These are phyloP conservation scores for Psittacus erithacus DNA, from an alignment of 2,113 vertebrate genomes.

Conservation along the genomic window DNA sequence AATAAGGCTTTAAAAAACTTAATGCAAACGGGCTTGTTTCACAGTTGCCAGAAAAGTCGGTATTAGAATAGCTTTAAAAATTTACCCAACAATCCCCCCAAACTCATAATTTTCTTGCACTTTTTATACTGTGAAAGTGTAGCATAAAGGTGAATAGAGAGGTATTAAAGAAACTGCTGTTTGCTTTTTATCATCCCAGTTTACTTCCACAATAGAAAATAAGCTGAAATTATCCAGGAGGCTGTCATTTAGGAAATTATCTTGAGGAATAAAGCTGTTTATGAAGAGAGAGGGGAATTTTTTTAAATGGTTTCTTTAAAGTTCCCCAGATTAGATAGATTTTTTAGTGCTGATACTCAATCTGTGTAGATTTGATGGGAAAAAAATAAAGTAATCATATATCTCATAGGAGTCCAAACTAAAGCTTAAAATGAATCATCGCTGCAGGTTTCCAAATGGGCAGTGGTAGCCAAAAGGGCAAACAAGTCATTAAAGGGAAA, in stretches of 20 bases:
- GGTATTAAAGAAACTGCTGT: neutral
- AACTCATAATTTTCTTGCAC: neutral
- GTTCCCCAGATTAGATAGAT: neutral
- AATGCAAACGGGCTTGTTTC: neutral
- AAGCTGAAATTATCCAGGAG: neutral
- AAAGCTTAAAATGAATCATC: neutral
- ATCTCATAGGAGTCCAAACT: neutral
- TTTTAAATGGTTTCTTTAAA: neutral
- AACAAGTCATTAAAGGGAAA: neutral
- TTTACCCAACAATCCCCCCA: neutral
- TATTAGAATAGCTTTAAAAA: neutral
- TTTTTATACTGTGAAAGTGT: neutral
- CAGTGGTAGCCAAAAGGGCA: neutral
- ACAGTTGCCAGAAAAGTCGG: neutral
- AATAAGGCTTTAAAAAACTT: neutral
- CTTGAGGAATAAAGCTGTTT: neutral
- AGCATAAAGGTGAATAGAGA: neutral
- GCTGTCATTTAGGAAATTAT: neutral
- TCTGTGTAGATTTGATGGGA: neutral
- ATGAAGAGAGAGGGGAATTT: neutral
- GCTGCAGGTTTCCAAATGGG: neutral
- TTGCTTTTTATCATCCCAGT: neutral
- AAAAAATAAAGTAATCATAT: neutral
- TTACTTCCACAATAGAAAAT: neutral
- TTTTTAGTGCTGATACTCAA: neutral